Evolutionary conservation across 2,888 invertebrate species (phyloP).

Genomic region (Thymelicus sylvestris): DNA sequence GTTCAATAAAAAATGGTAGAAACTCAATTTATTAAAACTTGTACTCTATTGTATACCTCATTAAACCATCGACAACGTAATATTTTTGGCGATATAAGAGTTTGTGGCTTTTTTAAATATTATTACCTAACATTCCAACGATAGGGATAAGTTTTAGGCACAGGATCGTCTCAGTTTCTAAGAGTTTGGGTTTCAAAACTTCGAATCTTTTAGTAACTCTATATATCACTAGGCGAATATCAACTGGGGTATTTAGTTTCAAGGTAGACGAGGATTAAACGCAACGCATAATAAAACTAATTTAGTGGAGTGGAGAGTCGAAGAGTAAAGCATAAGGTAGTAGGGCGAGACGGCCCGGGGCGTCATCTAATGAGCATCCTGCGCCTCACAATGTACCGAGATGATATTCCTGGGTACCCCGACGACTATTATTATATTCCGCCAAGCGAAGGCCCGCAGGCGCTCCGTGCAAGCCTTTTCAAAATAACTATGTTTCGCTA

Average conservation of each 20-base stretch:
- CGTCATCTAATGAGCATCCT: slow-evolving; percentile 83
- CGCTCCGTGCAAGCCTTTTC: slow-evolving; percentile 71
- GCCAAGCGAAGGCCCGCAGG: slow-evolving; percentile 64
- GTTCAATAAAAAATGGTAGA: too few relatives aligned
- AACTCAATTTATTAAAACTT: too few relatives aligned
- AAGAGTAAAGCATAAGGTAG: slow-evolving; percentile 47
- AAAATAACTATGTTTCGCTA: slow-evolving; percentile 69
- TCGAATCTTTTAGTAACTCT: background rate
- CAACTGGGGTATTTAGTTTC: slow-evolving; percentile 41
- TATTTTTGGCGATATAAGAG: too few relatives aligned
- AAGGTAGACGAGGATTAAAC: slow-evolving; percentile 43
- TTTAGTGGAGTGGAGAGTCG: slow-evolving; percentile 44
- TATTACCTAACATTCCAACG: too few relatives aligned
- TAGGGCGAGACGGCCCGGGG: slow-evolving; percentile 60
- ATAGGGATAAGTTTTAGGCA: too few relatives aligned
- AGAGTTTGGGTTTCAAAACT: background rate
- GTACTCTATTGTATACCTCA: too few relatives aligned
- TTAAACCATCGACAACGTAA: too few relatives aligned
- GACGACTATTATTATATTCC: slow-evolving; percentile 80
- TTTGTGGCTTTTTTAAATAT: too few relatives aligned
- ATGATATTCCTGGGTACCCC: slow-evolving; percentile 75
- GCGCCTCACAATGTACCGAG: slow-evolving; percentile 80
- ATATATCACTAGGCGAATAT: slow-evolving; percentile 2
- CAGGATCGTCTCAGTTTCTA: too few relatives aligned
- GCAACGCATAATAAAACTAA: slow-evolving; percentile 50